Evolutionary conservation across 1,140 invertebrate genomes (phyloP).

Genomic region (Papilio aristodemus): DNA sequence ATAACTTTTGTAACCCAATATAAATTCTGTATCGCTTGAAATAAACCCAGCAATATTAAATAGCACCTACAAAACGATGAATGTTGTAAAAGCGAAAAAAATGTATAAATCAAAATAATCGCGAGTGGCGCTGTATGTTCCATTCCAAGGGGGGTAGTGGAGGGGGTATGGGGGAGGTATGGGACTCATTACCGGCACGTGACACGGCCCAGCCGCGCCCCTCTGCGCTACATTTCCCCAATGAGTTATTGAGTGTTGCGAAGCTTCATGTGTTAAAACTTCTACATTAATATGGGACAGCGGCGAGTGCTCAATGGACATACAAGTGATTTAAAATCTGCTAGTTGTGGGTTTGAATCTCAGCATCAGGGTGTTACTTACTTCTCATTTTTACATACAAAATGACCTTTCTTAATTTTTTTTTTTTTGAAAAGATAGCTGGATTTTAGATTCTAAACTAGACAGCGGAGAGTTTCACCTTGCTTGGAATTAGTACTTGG

Average conservation of each 20-base stretch:
- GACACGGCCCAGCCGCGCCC: slow-evolving; percentile 64
- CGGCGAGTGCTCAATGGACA: background rate
- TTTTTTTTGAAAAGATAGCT: too few relatives aligned
- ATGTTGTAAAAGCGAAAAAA: slow-evolving; percentile 48
- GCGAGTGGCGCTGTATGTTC: slow-evolving; percentile 65
- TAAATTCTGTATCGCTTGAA: too few relatives aligned
- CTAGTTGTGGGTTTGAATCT: slow-evolving; percentile 13
- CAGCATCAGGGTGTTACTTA: slow-evolving; percentile 25
- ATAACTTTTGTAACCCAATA: too few relatives aligned
- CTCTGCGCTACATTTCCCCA: slow-evolving; percentile 68
- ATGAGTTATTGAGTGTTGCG: slow-evolving; percentile 77
- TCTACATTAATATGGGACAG: slow-evolving; percentile 46
- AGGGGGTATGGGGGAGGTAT: slow-evolving; percentile 49
- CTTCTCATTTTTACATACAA: background rate
- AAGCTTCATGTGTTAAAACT: slow-evolving; percentile 68
- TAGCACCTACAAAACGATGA: background rate
- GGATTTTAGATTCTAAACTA: too few relatives aligned
- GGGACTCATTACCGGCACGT: slow-evolving; percentile 77
- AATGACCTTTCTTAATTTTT: too few relatives aligned
- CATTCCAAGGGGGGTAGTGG: slow-evolving; percentile 60
- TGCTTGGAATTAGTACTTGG: too few relatives aligned
- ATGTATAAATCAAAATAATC: slow-evolving; percentile 72
- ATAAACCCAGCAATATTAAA: background rate
- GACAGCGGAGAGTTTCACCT: too few relatives aligned
- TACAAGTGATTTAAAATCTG: too few relatives aligned